Percentiles rank a stretch among this genome's conserved stretches.
These are phyloP conservation scores for Rhyacophila brunnea DNA, from an alignment of 1,140 invertebrate genomes.

Conservation along the genomic window DNA sequence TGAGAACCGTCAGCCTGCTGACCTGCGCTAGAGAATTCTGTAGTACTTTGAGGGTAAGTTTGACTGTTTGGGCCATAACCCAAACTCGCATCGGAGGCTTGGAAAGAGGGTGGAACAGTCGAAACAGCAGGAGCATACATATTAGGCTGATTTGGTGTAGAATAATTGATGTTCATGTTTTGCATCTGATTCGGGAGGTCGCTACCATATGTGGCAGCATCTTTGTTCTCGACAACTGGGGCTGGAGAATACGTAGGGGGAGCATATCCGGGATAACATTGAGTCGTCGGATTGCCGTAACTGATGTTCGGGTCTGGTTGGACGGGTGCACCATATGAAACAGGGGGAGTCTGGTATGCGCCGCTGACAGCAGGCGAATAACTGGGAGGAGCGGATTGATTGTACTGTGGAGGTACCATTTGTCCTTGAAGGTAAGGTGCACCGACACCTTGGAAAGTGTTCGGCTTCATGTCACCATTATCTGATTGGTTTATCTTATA, in stretches of 20 bases:
- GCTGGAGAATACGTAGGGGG: slow-evolving; percentile 10
- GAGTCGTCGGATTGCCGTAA: slow-evolving; percentile 5
- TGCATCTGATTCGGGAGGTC: slow-evolving; percentile 28
- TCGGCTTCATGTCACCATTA: neutral
- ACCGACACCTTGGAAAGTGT: neutral
- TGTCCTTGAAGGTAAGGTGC: slow-evolving; percentile 8
- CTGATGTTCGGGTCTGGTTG: neutral
- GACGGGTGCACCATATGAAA: neutral
- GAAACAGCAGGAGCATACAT: slow-evolving; percentile 1
- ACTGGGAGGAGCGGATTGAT: neutral
- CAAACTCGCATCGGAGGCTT: too few relatives aligned
- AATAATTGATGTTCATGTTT: slow-evolving; percentile 28
- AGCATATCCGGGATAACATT: slow-evolving; percentile 9
- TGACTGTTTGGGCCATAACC: too few relatives aligned
- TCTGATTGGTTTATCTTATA: neutral
- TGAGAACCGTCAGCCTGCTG: too few relatives aligned
- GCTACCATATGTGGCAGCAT: slow-evolving; percentile 1
- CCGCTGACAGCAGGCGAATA: slow-evolving; percentile 1
- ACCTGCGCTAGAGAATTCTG: too few relatives aligned
- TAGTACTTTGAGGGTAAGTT: too few relatives aligned
- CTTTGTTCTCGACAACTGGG: slow-evolving; percentile 8
- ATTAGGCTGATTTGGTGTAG: slow-evolving; percentile 4
- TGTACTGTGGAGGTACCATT: slow-evolving; percentile 1
- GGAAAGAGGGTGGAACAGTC: neutral
- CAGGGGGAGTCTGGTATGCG: neutral